Evolutionary conservation across 2,113 vertebrate genomes (phyloP).

Genomic region (Halcyon malimbica): DNA sequence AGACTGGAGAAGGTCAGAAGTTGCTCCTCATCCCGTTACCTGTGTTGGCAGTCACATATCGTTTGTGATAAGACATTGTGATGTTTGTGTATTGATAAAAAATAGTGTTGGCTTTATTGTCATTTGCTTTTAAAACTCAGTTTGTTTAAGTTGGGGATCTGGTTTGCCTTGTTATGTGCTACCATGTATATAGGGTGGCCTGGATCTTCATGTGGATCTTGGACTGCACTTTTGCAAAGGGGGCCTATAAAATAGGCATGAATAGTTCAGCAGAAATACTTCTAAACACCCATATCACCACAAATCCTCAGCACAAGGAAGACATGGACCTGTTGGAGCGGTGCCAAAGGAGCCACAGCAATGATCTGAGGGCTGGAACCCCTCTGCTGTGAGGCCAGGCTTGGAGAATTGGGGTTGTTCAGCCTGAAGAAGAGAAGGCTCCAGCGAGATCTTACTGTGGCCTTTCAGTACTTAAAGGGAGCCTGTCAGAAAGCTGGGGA

Average conservation of each 20-base stretch:
- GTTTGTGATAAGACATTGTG: background rate
- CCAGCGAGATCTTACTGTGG: too few relatives aligned
- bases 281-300: background rate
- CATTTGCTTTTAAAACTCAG: background rate
- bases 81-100: background rate
- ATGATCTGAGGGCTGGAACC: background rate
- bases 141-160: background rate
- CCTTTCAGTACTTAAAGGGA: too few relatives aligned
- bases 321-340: background rate
- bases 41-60: rapidly evolving
- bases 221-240: background rate
- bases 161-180: background rate
- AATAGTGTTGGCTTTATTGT: background rate
- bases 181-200: background rate
- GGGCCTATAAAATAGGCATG: background rate
- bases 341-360: background rate
- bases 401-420: background rate
- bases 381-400: background rate
- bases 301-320: background rate
- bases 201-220: background rate
- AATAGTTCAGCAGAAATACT: background rate
- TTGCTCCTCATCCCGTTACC: background rate
- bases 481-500: too few relatives aligned
- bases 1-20: background rate
- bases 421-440: too few relatives aligned